phyloP scores from a whole-genome alignment of 1,140 invertebrate genomes.

The Condylostylus longicornis region DNA sequence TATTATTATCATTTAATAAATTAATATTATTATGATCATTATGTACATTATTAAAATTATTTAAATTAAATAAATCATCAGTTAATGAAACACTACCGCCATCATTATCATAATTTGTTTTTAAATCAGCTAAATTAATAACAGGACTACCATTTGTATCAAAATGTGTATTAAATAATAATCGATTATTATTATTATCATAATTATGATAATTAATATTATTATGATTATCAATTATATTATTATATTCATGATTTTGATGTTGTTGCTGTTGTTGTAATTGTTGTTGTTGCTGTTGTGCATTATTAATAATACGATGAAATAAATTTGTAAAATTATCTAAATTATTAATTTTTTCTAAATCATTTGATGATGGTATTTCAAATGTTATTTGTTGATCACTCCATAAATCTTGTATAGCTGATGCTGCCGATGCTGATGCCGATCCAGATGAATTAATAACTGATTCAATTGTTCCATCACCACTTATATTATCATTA shows the following conservation, averaged over 20 bases:
- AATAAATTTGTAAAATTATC: slow-evolving; percentile 24
- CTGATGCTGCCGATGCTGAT: too few relatives aligned
- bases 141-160: too few relatives aligned
- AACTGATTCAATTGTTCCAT: too few relatives aligned
- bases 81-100: too few relatives aligned
- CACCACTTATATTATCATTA: too few relatives aligned
- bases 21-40: not conserved
- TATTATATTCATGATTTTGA: too few relatives aligned
- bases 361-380: slow-evolving; percentile 24
- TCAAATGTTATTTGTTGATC: slow-evolving; percentile 30
- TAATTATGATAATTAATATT: too few relatives aligned
- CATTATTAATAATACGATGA: slow-evolving; percentile 21
- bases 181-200: too few relatives aligned
- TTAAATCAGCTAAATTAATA: slow-evolving; percentile 21
- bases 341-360: slow-evolving; percentile 26
- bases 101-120: slow-evolving; percentile 14
- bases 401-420: not conserved
- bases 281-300: slow-evolving; percentile 7
- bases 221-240: too few relatives aligned
- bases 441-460: not conserved
- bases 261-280: not conserved
- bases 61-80: too few relatives aligned
- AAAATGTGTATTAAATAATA: too few relatives aligned
- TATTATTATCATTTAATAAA: too few relatives aligned
- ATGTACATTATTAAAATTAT: not conserved